A percentile compares a stretch with the other conserved stretches of the same genome.
phyloP scores from a whole-genome alignment of 2,797 vertebrate species.

The Crenichthys baileyi region DNA sequence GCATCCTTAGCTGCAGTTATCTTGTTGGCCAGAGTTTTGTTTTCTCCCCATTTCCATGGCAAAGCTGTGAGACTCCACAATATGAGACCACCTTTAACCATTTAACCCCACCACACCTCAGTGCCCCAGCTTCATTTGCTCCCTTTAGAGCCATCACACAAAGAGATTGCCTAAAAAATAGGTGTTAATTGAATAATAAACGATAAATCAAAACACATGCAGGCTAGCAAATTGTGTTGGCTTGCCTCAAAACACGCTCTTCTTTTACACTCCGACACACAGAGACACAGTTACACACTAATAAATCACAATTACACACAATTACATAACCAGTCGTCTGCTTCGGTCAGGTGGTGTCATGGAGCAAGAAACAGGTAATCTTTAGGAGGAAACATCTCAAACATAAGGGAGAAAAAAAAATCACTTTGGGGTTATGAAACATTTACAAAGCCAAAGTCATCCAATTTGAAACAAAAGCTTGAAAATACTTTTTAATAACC shows the following conservation, averaged over 20 bases:
- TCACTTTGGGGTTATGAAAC: not conserved
- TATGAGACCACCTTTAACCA: constrained; percentile 61
- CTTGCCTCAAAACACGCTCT: not conserved
- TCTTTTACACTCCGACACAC: constrained; percentile 9
- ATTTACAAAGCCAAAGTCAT: not conserved
- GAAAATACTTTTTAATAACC: not conserved
- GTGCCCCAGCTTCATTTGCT: constrained; percentile 36
- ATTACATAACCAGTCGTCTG: constrained; percentile 40
- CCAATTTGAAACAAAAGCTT: not conserved
- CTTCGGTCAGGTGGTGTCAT: constrained; percentile 55
- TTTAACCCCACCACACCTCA: constrained; percentile 58
- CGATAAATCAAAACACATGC: constrained; percentile 4
- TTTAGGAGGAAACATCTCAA: not conserved
- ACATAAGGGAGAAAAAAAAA: not conserved
- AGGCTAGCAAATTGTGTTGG: not conserved
- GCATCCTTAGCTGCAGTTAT: constrained; percentile 3
- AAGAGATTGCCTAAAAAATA: constrained; percentile 18
- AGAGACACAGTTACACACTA: constrained; percentile 1
- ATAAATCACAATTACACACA: constrained; percentile 8
- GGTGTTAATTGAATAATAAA: not conserved
- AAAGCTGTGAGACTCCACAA: constrained; percentile 27
- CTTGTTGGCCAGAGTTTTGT: constrained; percentile 31
- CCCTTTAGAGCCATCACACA: constrained; percentile 20
- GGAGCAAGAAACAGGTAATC: constrained; percentile 52
- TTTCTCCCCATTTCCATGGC: constrained; percentile 53